Base-by-base conservation (phyloP, 2,888 invertebrate genomes). In the Dasypolia templi region DNA sequence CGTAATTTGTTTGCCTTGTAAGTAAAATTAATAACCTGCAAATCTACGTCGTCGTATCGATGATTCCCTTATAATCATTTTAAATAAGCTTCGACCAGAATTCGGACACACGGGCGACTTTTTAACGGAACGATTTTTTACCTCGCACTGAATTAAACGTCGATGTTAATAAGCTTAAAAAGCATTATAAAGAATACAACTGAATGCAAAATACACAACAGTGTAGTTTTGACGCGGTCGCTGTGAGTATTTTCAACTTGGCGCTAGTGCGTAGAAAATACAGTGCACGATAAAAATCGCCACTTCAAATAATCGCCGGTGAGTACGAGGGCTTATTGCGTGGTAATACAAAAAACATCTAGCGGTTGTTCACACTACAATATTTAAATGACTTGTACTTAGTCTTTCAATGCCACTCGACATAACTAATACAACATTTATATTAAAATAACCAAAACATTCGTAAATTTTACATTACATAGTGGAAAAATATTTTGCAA, bases 381-480 rank as follows among this genome's bases (percentile, higher is more conserved):
- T 58, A 59, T 81, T 75, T 32, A 61, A 66, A 81, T 66, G 4
- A 61, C 51, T 3, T 3, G 26, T 55, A 26, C 39, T 39, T 3
- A 44, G 14, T 26, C n/a, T 32, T 44, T 51, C 22, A 80, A 53
- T 32, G 44, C 17, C 56, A 53, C 3, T 11, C n/a, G 12, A 29
- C 4, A 26, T 58, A 14, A n/a, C 51, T 35, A 72, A 76, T 51
- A 62, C 6, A 49, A 53, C 7, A 35, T 62, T 44, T 39, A 46
- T 61, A 29, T 29, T 51, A 44, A 76, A 53, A 26, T 11, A 29
- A 51, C 29, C 12, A 35, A 29, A 49, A 59, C 59, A n/a, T 58
- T 14, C 35, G 1, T 11, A n/a, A 19, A 12, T 35, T 32, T 56
- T 79, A 19, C 56, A 61, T 42, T 11, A 44, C 7, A 62, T 6